Percentiles rank a stretch among this genome's conserved stretches.
phyloP scores from a whole-genome alignment of 2,797 vertebrate species.

The Gobio occitaniae region DNA sequence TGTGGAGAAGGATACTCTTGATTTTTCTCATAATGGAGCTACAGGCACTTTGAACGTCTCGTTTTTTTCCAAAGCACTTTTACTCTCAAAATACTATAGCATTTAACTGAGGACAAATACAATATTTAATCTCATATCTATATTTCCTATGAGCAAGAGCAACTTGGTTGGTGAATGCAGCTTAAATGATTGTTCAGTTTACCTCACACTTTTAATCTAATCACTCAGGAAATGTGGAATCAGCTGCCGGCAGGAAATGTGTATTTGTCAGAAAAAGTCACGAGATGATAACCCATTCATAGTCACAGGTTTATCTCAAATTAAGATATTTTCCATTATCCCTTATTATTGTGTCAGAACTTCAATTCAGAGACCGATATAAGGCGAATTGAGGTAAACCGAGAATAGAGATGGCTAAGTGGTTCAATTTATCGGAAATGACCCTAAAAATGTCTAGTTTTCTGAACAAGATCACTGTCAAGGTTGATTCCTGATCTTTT shows the following conservation, averaged over 20 bases:
- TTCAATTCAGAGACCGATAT: background rate
- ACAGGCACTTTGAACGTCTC: conserved; percentile 19
- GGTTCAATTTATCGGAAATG: background rate
- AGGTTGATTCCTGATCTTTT: background rate
- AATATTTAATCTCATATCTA: conserved; percentile 26
- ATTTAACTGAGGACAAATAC: conserved; percentile 10
- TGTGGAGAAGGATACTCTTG: background rate
- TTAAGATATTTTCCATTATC: conserved; percentile 1
- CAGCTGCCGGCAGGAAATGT: conserved; percentile 10
- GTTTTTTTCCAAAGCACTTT: background rate
- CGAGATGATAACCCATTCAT: background rate
- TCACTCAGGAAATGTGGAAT: conserved; percentile 21
- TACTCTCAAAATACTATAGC: background rate
- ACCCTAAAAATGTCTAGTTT: background rate
- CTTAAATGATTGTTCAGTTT: conserved; percentile 20
- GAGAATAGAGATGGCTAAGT: background rate
- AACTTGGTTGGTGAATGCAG: background rate
- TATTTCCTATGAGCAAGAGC: conserved; percentile 23
- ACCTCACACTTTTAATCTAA: conserved; percentile 23
- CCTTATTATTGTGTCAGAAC: background rate
- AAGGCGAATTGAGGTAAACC: background rate
- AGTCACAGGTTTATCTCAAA: conserved; percentile 1
- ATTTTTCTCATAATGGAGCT: background rate
- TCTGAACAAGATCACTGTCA: background rate
- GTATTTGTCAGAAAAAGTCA: conserved; percentile 5